A percentile compares a stretch with the other conserved stretches of the same genome.
Evolutionary conservation across 2,888 invertebrate species (phyloP).

Genomic region (Leptodirus hochenwartii): DNA sequence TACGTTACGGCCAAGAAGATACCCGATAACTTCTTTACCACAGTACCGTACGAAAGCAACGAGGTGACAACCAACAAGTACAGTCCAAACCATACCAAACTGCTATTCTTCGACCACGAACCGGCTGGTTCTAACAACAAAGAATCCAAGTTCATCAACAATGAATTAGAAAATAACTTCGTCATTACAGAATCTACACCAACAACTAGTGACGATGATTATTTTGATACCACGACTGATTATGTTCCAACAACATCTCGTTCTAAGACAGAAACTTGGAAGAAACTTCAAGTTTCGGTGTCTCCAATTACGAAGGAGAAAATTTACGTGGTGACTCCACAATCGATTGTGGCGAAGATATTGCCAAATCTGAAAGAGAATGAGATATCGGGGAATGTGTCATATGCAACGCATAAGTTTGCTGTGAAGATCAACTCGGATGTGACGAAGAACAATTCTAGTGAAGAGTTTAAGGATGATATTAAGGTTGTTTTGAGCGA

Average conservation of each 20-base stretch:
- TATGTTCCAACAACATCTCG: slow-evolving; percentile 14
- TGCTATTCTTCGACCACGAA: slow-evolving; percentile 17
- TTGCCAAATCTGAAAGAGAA: slow-evolving; percentile 17
- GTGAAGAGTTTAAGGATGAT: slow-evolving; percentile 14
- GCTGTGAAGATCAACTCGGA: slow-evolving; percentile 12
- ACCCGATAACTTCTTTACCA: slow-evolving; percentile 57
- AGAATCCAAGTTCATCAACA: slow-evolving; percentile 15
- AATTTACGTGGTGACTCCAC: slow-evolving; percentile 68
- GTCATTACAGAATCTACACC: slow-evolving; percentile 10
- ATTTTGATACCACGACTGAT: slow-evolving; percentile 10
- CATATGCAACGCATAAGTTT: slow-evolving; percentile 18
- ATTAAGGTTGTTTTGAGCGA: slow-evolving; percentile 26
- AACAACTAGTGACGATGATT: slow-evolving; percentile 1
- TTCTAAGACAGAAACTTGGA: slow-evolving; percentile 38
- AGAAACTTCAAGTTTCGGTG: slow-evolving; percentile 47
- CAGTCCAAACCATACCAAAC: slow-evolving; percentile 5
- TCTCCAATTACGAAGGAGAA: slow-evolving; percentile 64
- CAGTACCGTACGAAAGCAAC: slow-evolving; percentile 24
- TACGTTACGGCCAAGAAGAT: slow-evolving; percentile 54
- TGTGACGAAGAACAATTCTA: slow-evolving; percentile 10
- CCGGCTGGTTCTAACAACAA: slow-evolving; percentile 19
- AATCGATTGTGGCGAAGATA: slow-evolving; percentile 32
- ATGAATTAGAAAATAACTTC: slow-evolving; percentile 21
- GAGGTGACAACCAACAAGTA: slow-evolving; percentile 12
- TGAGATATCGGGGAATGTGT: slow-evolving; percentile 7